Evolutionary conservation across 2,113 vertebrate species (phyloP).

Genomic region (Bagarius yarrelli): DNA sequence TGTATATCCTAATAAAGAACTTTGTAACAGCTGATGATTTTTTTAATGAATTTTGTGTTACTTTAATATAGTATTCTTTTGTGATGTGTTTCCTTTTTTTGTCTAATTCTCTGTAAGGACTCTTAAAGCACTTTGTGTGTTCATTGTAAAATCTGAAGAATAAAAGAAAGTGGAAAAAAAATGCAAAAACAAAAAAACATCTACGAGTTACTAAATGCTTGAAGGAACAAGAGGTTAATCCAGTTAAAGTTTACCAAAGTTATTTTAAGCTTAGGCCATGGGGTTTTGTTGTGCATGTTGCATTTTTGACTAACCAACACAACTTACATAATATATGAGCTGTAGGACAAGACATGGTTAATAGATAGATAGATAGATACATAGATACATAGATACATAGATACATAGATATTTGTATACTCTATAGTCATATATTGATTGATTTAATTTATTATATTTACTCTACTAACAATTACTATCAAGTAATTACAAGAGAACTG

Average conservation of each 20-base stretch:
- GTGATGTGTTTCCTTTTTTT: neutral
- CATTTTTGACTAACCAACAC: neutral
- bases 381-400: too few species aligned
- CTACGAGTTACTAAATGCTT: neutral
- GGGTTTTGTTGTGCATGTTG: neutral
- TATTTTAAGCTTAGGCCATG: neutral
- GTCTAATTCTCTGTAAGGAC: neutral
- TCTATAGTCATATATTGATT: too few species aligned
- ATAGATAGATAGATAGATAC: too few species aligned
- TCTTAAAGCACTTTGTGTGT: neutral
- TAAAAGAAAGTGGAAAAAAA: neutral
- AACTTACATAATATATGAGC: neutral
- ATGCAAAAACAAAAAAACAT: too few species aligned
- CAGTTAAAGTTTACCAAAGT: constrained; percentile 15
- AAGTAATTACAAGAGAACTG: neutral
- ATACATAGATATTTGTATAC: too few species aligned
- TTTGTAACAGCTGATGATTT: neutral
- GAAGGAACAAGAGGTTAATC: constrained; percentile 17
- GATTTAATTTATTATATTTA: too few species aligned
- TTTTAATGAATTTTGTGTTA: neutral
- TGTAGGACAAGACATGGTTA: neutral
- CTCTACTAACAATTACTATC: neutral
- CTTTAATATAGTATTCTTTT: neutral
- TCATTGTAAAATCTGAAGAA: neutral
- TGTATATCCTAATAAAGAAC: neutral